Conservation (phyloP, 2,113 vertebrate genomes). For the Stegastes partitus region DNA sequence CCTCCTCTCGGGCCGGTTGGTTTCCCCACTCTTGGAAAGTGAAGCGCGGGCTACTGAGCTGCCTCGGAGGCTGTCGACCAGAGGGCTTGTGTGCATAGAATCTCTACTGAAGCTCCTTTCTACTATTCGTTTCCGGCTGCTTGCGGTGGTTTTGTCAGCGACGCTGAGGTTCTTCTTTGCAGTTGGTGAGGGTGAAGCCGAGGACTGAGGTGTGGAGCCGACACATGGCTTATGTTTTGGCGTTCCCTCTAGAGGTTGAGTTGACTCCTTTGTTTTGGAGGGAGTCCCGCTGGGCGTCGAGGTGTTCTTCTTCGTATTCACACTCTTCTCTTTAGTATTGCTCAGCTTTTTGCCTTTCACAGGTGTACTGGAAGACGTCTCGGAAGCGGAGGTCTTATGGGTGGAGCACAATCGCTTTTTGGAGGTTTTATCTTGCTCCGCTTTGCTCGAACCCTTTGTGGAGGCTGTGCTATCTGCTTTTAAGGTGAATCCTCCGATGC, state of each 20-base stretch:
- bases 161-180: constrained; percentile 81
- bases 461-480: constrained; percentile 83
- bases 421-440: constrained; percentile 86
- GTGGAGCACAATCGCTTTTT: constrained; percentile 89
- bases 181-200: constrained; percentile 83
- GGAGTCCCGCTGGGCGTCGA: constrained; percentile 84
- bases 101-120: constrained; percentile 91
- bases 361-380: constrained; percentile 83
- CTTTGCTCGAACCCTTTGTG: constrained; percentile 82
- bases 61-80: constrained; percentile 84
- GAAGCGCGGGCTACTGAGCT: constrained; percentile 77
- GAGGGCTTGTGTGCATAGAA: constrained; percentile 88
- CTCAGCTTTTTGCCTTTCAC: constrained; percentile 84
- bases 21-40: constrained; percentile 79
- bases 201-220: constrained; percentile 78
- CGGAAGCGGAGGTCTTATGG: constrained; percentile 82
- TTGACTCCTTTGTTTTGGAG: constrained; percentile 84
- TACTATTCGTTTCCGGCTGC: constrained; percentile 86
- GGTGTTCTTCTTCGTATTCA: constrained; percentile 82
- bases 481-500: constrained; percentile 71
- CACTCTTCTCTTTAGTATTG: constrained; percentile 84
- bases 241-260: constrained; percentile 76
- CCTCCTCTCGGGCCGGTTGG: constrained; percentile 78
- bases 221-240: constrained; percentile 86
- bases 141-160: constrained; percentile 74